Conservation (phyloP, 92 coral and sea anemone species). For the Anthopleura xanthogrammica region DNA sequence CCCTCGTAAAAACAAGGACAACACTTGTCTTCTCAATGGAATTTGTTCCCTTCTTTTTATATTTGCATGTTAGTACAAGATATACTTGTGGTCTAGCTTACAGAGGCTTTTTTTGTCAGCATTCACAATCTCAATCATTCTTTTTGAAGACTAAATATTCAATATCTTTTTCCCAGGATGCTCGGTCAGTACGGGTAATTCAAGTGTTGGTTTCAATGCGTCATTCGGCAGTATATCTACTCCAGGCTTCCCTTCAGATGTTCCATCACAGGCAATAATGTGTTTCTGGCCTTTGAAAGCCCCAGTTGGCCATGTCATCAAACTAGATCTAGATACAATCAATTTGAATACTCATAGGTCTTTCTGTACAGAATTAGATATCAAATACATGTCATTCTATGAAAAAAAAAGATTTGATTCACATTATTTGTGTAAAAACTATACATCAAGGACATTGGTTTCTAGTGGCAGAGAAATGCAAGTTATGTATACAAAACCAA, state of each 20-base stretch:
- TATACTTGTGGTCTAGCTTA: too few species aligned
- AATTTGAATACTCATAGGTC: background rate
- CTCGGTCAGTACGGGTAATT: slow-evolving; percentile 20
- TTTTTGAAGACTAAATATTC: background rate
- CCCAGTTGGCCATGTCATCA: slow-evolving; percentile 41
- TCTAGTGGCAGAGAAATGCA: slow-evolving; percentile 33
- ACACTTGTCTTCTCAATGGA: too few species aligned
- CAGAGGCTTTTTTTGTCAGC: background rate
- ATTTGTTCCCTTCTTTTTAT: too few species aligned
- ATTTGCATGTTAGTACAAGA: too few species aligned
- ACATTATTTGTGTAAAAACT: background rate
- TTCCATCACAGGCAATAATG: slow-evolving; percentile 23
- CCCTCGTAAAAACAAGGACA: too few species aligned
- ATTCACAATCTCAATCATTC: background rate
- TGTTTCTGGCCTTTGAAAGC: slow-evolving; percentile 52
- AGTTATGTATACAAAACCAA: slow-evolving; percentile 12
- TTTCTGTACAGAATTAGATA: background rate
- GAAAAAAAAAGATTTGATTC: background rate
- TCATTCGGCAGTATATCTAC: slow-evolving; percentile 34
- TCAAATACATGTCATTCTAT: background rate
- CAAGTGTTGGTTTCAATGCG: slow-evolving; percentile 18
- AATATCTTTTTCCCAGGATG: slow-evolving; percentile 8
- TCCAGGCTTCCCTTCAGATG: slow-evolving; percentile 51
- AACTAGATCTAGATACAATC: slow-evolving; percentile 35
- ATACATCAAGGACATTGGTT: background rate